Evolutionary conservation across 2,888 invertebrate genomes (phyloP).

Genomic region (Epinotia nisella): DNA sequence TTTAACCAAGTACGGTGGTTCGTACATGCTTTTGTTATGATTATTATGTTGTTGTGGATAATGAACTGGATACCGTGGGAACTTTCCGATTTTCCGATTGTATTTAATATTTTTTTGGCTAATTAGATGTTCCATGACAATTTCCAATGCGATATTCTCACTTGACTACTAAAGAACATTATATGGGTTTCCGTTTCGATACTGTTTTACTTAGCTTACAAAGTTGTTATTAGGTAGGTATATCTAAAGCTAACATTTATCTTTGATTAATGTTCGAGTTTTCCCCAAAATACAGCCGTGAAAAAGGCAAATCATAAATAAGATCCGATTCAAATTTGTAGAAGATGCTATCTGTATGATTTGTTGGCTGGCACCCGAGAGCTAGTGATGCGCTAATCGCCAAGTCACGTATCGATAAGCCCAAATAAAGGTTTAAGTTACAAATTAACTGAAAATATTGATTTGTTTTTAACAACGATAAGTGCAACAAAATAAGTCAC

Average conservation of each 20-base stretch:
- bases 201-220: constrained; percentile 48
- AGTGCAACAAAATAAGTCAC: neutral
- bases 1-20: constrained; percentile 83
- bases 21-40: constrained; percentile 83
- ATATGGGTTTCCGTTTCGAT: constrained; percentile 6
- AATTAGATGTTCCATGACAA: constrained; percentile 37
- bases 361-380: constrained; percentile 83
- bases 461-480: neutral
- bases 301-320: constrained; percentile 86
- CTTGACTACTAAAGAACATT: neutral
- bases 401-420: constrained; percentile 71
- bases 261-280: constrained; percentile 81
- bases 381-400: constrained; percentile 83
- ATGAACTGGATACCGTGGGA: constrained; percentile 72
- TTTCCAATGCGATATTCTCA: constrained; percentile 55
- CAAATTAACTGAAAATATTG: neutral
- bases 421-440: constrained; percentile 27
- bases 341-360: constrained; percentile 85
- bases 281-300: constrained; percentile 83
- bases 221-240: constrained; percentile 66
- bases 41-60: constrained; percentile 81
- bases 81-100: constrained; percentile 55
- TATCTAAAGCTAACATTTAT: constrained; percentile 75
- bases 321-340: constrained; percentile 86
- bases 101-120: constrained; percentile 33